Base-by-base conservation (phyloP, 2,888 invertebrate species). In the Eledone cirrhosa region DNA sequence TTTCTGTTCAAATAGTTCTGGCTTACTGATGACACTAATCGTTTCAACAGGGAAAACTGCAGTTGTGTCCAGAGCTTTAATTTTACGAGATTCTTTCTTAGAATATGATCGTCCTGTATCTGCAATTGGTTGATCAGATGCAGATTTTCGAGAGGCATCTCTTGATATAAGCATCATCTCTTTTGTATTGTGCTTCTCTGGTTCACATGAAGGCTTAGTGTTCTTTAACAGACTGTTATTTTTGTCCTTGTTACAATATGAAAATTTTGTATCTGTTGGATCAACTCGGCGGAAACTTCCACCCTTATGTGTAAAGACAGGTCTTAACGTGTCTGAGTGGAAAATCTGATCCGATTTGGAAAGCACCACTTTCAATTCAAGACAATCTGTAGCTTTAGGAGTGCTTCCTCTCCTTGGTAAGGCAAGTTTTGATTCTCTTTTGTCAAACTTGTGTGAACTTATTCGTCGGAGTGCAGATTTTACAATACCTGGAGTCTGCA, bases 361-460 rank as follows among this genome's bases (percentile, higher is more conserved):
- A 41, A 72, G 27, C 41, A 72, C 72, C 31, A 72, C 72, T 41
- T 72, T 72, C 72, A 72, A 41, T 14, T 72, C 72, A n/a, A 72
- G 72, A 41, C 72, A 29, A 22, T 72, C 72, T 24, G 72, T 72
- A 4, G 72, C 33, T 72, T 72, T 72, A 2, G 72, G 72, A n/a
- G 72, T 72, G 22, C 72, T 72, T 33, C 72, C 72, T 72, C 72
- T 33, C 41, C 72, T 72, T 31, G 72, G 72, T 72, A 72, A 72
- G 72, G 72, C 72, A 72, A 72, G 72, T 31, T 72, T 72, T 22
- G 72, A 72, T 72, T 72, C 72, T 33, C 72, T 72, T 14, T 72
- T 72, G 22, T 72, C 72, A 33, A 72, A 72, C 33, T 72, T 72
- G 31, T 72, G 72, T 14, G 72, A 72, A 72, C 72, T 72, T 8